Evolutionary conservation across 1,140 invertebrate species (phyloP).

Genomic region (Drosophila erecta): DNA sequence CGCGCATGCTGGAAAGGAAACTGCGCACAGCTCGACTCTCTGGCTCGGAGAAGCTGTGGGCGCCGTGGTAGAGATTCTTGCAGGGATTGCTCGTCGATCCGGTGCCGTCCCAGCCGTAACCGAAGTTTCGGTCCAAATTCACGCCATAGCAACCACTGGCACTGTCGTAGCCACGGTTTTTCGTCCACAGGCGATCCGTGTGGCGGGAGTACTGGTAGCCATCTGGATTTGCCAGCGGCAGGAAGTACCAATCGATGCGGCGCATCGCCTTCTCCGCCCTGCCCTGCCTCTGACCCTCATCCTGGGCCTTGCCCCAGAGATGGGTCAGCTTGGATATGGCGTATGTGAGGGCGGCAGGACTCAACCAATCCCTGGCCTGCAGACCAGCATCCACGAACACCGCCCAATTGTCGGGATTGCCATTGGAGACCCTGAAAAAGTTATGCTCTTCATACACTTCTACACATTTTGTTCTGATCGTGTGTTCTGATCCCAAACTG

Average conservation of each 20-base stretch:
- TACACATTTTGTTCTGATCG: neutral
- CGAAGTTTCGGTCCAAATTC: slow-evolving; percentile 93
- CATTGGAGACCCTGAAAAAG: slow-evolving; percentile 87
- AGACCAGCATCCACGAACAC: slow-evolving; percentile 89
- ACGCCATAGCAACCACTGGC: slow-evolving; percentile 89
- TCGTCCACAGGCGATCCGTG: slow-evolving; percentile 89
- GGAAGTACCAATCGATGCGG: slow-evolving; percentile 92
- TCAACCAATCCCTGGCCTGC: slow-evolving; percentile 94
- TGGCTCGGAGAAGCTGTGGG: slow-evolving; percentile 92
- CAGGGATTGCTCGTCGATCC: slow-evolving; percentile 93
- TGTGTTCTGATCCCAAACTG: neutral
- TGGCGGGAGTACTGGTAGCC: slow-evolving; percentile 89
- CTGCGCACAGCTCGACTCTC: slow-evolving; percentile 90
- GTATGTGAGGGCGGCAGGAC: slow-evolving; percentile 92
- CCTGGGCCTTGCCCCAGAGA: slow-evolving; percentile 85
- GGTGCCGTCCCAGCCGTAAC: slow-evolving; percentile 90
- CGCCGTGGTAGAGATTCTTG: slow-evolving; percentile 91
- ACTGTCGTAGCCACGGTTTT: slow-evolving; percentile 87
- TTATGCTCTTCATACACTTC: neutral
- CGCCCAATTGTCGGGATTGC: slow-evolving; percentile 86
- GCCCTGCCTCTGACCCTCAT: slow-evolving; percentile 33
- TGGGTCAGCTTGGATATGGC: slow-evolving; percentile 90
- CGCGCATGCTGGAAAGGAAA: slow-evolving; percentile 85
- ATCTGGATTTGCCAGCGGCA: slow-evolving; percentile 90
- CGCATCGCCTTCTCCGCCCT: slow-evolving; percentile 87